Conservation (phyloP, 2,113 vertebrate genomes). For the Microtus richardsoni region DNA sequence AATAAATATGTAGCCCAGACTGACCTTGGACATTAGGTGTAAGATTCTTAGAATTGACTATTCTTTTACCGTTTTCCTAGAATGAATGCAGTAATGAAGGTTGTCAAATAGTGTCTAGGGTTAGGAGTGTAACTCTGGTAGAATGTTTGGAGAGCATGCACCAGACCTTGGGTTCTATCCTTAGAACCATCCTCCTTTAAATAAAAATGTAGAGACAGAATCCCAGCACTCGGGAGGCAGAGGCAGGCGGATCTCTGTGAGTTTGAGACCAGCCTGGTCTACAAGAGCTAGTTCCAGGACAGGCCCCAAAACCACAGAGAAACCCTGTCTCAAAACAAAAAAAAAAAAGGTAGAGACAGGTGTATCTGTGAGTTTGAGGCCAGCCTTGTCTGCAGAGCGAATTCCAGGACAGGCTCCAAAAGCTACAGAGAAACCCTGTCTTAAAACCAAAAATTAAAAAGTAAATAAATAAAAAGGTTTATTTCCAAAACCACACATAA, state of each 20-base stretch:
- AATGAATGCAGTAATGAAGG: background rate
- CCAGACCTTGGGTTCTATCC: background rate
- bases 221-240: too few relatives aligned
- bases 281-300: too few relatives aligned
- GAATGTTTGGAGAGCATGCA: background rate
- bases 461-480: background rate
- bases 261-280: too few relatives aligned
- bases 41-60: background rate
- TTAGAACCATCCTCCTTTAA: background rate
- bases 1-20: background rate
- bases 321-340: too few relatives aligned
- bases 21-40: background rate
- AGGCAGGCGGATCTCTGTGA: too few relatives aligned
- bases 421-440: too few relatives aligned
- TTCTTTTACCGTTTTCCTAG: conserved; percentile 5
- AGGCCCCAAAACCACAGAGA: too few relatives aligned
- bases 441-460: too few relatives aligned
- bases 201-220: background rate
- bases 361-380: too few relatives aligned
- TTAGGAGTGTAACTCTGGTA: background rate
- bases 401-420: too few relatives aligned
- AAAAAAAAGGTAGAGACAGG: too few relatives aligned
- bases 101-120: background rate
- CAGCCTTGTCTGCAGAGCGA: too few relatives aligned
- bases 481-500: background rate